These are phyloP conservation scores for Nemurella pictetii DNA, from an alignment of 2,888 invertebrate genomes.

Conservation along the genomic window DNA sequence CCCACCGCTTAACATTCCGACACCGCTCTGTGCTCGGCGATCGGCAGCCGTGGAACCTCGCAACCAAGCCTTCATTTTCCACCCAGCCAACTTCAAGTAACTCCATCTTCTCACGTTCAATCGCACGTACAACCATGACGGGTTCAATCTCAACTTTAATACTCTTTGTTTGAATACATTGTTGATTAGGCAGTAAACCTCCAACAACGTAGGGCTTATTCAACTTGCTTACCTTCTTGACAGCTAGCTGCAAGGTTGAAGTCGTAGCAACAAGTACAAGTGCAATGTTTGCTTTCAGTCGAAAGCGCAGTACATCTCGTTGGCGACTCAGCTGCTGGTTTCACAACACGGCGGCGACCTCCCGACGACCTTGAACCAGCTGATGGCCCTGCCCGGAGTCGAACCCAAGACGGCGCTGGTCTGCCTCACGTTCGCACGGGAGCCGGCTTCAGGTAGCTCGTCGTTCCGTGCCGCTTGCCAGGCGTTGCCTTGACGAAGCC, in stretches of 20 bases:
- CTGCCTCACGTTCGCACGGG: constrained; percentile 94
- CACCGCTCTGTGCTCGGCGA: neutral
- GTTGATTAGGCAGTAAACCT: too few species aligned
- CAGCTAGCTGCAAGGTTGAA: neutral
- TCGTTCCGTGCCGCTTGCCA: too few species aligned
- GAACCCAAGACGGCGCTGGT: constrained; percentile 99
- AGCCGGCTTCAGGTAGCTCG: constrained; percentile 66
- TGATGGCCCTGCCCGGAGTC: constrained; percentile 88
- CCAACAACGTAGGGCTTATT: neutral
- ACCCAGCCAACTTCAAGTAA: too few species aligned
- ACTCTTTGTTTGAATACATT: too few species aligned
- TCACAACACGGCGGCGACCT: constrained; percentile 84
- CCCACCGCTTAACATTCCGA: too few species aligned
- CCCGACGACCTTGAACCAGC: constrained; percentile 76
- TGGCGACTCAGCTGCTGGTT: constrained; percentile 75
- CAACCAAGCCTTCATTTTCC: too few species aligned
- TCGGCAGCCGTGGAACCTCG: too few species aligned
- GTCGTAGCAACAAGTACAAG: too few species aligned
- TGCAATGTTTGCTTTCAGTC: constrained; percentile 61
- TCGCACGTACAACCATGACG: too few species aligned
- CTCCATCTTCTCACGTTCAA: too few species aligned
- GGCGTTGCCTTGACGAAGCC: too few species aligned
- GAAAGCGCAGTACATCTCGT: constrained; percentile 89
- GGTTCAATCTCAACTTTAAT: too few species aligned
- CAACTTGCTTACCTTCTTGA: neutral